Conservation (phyloP, 2,113 vertebrate genomes). For the Emydocephalus ijimae region DNA sequence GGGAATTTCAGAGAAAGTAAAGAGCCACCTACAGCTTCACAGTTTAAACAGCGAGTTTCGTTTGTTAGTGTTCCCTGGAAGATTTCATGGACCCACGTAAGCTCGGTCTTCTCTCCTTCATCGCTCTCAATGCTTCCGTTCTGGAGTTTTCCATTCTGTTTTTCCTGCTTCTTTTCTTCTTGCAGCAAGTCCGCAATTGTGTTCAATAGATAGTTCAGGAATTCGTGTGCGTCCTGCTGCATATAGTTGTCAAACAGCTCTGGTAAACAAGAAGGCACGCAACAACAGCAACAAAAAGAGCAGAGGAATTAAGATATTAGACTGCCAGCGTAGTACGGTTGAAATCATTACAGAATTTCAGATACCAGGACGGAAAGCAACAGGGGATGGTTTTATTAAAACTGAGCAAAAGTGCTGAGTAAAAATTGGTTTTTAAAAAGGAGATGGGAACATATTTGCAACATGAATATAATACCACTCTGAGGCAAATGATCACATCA, state of each 20-base stretch:
- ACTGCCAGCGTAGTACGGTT: not conserved
- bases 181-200: slow-evolving; percentile 89
- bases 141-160: slow-evolving; percentile 70
- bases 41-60: slow-evolving; percentile 93
- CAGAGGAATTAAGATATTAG: not conserved
- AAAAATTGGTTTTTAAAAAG: not conserved
- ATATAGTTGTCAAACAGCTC: slow-evolving; percentile 93
- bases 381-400: not conserved
- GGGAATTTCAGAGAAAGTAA: not conserved
- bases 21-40: slow-evolving; percentile 82
- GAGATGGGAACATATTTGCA: not conserved
- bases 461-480: not conserved
- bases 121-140: slow-evolving; percentile 74
- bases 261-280: slow-evolving; percentile 52
- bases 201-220: slow-evolving; percentile 93
- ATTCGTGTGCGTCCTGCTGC: slow-evolving; percentile 92
- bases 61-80: slow-evolving; percentile 94
- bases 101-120: slow-evolving; percentile 78
- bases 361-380: not conserved
- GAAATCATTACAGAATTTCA: not conserved
- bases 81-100: slow-evolving; percentile 93
- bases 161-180: slow-evolving; percentile 74
- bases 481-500: not conserved
- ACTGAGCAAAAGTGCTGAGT: not conserved
- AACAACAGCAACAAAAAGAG: not conserved